Percentiles rank a stretch among this genome's conserved stretches.
Conservation (phyloP, 2,888 invertebrate species). For the Caradrina kadenii region DNA sequence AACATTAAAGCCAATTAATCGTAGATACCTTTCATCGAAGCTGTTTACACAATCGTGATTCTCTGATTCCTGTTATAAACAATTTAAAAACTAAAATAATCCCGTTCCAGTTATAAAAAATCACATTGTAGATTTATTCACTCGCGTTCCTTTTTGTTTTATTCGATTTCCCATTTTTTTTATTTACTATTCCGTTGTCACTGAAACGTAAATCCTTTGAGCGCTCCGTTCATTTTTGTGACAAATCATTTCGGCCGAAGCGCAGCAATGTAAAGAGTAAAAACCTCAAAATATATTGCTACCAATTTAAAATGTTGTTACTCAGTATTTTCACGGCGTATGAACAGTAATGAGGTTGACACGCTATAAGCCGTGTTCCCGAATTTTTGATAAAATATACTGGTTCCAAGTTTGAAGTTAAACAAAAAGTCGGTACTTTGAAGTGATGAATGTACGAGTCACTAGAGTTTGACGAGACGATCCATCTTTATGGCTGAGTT, state of each 20-base stretch:
- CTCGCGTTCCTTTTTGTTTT: conserved; percentile 14
- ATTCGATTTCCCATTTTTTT: conserved; percentile 27
- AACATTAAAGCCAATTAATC: conserved; percentile 2
- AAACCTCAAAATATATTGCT: conserved; percentile 29
- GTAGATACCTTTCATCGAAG: background rate
- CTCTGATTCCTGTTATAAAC: background rate
- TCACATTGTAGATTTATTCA: conserved; percentile 6
- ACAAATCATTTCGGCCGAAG: conserved; percentile 49
- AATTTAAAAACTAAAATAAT: background rate
- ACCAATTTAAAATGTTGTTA: conserved; percentile 28
- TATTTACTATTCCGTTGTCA: conserved; percentile 42
- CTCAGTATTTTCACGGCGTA: conserved; percentile 40
- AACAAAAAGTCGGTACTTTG: conserved; percentile 13
- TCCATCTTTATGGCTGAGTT: conserved; percentile 30
- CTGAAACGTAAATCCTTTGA: conserved; percentile 44
- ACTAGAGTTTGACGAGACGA: conserved; percentile 18
- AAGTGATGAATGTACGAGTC: conserved; percentile 33
- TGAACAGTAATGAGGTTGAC: conserved; percentile 50
- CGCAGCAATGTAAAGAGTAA: conserved; percentile 22
- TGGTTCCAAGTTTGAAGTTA: conserved; percentile 14
- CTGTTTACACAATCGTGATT: background rate
- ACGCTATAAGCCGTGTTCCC: conserved; percentile 12
- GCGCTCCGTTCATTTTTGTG: conserved; percentile 46
- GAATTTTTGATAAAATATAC: conserved; percentile 31
- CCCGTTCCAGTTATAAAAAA: conserved; percentile 5